Conservation (phyloP, 2,888 invertebrate species). For the Drosophila mayaguana region DNA sequence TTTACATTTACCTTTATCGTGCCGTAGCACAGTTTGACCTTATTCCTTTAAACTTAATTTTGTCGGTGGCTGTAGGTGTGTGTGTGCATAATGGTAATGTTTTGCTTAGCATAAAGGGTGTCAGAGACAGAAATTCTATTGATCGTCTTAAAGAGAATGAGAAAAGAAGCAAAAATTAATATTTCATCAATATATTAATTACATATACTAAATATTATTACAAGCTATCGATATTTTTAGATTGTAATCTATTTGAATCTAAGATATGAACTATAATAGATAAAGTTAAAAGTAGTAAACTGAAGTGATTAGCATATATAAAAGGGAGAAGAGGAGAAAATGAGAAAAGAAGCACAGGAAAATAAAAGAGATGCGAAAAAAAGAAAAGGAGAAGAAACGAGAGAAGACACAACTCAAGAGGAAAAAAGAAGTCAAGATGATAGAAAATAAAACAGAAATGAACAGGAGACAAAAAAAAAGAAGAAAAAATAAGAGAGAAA, state of each 20-base stretch:
- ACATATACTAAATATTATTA: not conserved
- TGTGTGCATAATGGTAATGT: not conserved
- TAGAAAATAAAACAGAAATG: not conserved
- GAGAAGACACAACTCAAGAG: not conserved
- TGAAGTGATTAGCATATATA: not conserved
- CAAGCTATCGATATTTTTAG: not conserved
- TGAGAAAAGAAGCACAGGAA: not conserved
- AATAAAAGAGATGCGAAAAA: not conserved
- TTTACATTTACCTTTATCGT: constrained; percentile 72
- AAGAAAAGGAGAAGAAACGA: not conserved
- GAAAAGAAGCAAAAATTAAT: not conserved
- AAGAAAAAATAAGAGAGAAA: not conserved
- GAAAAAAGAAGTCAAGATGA: not conserved
- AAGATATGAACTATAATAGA: not conserved
- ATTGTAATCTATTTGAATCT: not conserved
- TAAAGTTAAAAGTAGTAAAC: not conserved
- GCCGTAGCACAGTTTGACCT: constrained; percentile 50
- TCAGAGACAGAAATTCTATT: not conserved
- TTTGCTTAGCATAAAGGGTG: constrained; percentile 19
- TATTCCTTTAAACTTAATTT: constrained; percentile 67
- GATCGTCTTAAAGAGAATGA: no score
- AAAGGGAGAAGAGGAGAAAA: not conserved
- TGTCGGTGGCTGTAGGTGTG: not conserved
- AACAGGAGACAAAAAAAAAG: not conserved
- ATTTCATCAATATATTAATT: not conserved